These are phyloP conservation scores for Lasioglossum zephyrum DNA, from an alignment of 2,888 invertebrate species.

Conservation along the genomic window DNA sequence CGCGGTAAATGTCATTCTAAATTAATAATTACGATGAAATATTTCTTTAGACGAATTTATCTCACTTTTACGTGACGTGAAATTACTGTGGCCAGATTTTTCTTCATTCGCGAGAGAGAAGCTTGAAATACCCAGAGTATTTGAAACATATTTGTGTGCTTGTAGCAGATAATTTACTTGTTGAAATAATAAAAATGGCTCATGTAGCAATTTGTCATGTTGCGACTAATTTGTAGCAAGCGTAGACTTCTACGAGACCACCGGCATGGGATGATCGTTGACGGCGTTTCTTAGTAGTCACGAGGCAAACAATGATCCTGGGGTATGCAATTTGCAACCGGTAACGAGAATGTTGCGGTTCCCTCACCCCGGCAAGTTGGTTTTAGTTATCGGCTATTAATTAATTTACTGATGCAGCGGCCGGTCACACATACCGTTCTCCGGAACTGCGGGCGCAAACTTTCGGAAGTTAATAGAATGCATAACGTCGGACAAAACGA, in stretches of 20 bases:
- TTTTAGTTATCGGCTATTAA: conserved; percentile 24
- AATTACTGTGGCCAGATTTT: not conserved
- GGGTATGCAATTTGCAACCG: not conserved
- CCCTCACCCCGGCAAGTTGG: not conserved
- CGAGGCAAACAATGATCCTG: not conserved
- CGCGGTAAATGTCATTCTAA: not conserved
- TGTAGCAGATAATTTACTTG: not conserved
- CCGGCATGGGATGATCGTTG: not conserved
- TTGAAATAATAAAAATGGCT: not conserved
- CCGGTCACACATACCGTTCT: not conserved
- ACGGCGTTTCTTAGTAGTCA: not conserved
- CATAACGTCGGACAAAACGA: conserved; percentile 1
- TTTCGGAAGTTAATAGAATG: not conserved
- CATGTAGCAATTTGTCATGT: not conserved
- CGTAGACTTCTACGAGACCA: too few species aligned
- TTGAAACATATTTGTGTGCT: not conserved
- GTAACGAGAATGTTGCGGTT: not conserved
- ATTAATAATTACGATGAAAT: not conserved
- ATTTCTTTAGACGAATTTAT: not conserved
- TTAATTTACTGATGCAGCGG: conserved; percentile 17
- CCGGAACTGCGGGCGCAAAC: not conserved
- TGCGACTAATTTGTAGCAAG: not conserved
- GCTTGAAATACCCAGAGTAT: not conserved
- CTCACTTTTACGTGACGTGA: not conserved
- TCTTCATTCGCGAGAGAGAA: not conserved